Conservation (phyloP, 2,888 invertebrate genomes). For the Plebejus anna region DNA sequence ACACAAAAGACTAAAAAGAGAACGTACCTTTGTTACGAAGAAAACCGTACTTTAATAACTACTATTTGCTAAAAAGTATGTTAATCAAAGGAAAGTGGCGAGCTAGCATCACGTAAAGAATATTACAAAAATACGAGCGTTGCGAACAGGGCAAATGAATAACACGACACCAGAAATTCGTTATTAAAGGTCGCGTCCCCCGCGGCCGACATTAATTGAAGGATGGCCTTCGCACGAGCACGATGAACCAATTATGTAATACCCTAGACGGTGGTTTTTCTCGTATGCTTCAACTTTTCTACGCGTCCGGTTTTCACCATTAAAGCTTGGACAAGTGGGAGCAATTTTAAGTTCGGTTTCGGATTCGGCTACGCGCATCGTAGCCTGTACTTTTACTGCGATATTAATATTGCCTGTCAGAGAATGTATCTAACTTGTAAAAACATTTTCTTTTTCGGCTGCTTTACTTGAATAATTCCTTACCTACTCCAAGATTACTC, state of each 20-base stretch:
- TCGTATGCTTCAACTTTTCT: background rate
- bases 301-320: background rate
- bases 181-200: conserved; percentile 35
- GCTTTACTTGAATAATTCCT: conserved; percentile 4
- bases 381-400: background rate
- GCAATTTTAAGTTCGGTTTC: background rate
- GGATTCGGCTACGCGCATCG: background rate
- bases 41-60: background rate
- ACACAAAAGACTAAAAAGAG: background rate
- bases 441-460: conserved; percentile 2
- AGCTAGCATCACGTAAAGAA: background rate
- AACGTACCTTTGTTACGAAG: background rate
- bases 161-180: conserved; percentile 31
- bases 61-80: background rate
- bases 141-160: conserved; percentile 25
- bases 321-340: background rate
- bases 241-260: conserved; percentile 14
- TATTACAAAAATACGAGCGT: conserved; percentile 20
- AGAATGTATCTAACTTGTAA: background rate
- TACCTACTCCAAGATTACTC: conserved; percentile 6
- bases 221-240: conserved; percentile 30
- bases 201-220: conserved; percentile 34
- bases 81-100: background rate
- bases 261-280: conserved; percentile 17
- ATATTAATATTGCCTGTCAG: background rate